Conservation (phyloP, 1,140 invertebrate genomes). For the Drosophila grimshawi region DNA sequence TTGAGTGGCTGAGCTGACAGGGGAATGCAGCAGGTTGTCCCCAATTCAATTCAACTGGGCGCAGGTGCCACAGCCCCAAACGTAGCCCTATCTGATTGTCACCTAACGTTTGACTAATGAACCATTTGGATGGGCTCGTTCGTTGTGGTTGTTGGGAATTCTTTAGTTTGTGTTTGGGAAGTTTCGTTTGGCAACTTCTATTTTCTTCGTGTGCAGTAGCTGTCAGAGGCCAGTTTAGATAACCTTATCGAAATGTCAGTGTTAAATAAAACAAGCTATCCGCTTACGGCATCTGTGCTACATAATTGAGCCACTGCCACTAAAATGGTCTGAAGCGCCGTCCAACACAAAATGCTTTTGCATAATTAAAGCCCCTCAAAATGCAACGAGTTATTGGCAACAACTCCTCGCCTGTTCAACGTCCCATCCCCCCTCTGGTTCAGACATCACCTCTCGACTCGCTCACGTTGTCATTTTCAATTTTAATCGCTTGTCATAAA, state of each 20-base stretch:
- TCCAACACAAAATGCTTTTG: conserved; percentile 28
- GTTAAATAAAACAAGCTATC: conserved; percentile 61
- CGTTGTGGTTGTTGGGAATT: conserved; percentile 14
- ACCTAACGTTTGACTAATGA: conserved; percentile 81
- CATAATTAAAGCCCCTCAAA: conserved; percentile 49
- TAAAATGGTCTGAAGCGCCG: conserved; percentile 13
- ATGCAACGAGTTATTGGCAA: conserved; percentile 18
- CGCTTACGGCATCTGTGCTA: conserved; percentile 71
- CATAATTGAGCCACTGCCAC: conserved; percentile 61
- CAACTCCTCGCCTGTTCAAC: not conserved
- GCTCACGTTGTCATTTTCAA: conserved; percentile 53
- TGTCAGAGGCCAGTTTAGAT: conserved; percentile 60
- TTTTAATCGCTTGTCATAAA: conserved; percentile 81
- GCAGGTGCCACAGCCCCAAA: conserved; percentile 49
- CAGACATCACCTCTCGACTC: not conserved
- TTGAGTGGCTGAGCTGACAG: conserved; percentile 28
- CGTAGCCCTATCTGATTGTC: conserved; percentile 71
- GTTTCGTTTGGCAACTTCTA: conserved; percentile 1
- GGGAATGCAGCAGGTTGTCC: conserved; percentile 62
- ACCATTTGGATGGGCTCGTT: conserved; percentile 43
- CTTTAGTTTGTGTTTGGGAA: conserved; percentile 3
- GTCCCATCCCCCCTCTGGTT: not conserved
- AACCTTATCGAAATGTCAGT: conserved; percentile 63
- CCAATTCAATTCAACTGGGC: conserved; percentile 29
- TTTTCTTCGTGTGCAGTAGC: conserved; percentile 53